Evolutionary conservation across 2,113 vertebrate genomes (phyloP).

Genomic region (Gasterosteus aculeatus): DNA sequence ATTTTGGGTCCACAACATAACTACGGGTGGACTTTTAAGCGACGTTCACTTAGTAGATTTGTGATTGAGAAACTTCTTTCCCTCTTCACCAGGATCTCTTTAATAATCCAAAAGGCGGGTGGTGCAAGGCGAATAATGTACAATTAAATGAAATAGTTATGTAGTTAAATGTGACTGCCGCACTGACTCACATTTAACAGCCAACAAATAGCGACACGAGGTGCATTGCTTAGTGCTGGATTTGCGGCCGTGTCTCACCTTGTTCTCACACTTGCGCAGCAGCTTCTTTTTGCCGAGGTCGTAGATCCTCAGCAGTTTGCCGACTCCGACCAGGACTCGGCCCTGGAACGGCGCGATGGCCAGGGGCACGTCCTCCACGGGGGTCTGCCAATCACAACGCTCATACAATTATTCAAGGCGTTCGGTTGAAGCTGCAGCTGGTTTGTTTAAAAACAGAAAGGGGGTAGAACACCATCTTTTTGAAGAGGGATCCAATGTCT

Average conservation of each 20-base stretch:
- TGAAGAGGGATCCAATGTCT: not conserved
- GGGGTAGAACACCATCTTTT: not conserved
- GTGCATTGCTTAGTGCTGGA: too few relatives aligned
- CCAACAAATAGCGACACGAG: not conserved
- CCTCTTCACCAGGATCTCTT: not conserved
- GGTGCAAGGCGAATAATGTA: too few relatives aligned
- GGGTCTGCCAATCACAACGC: slow-evolving; percentile 81
- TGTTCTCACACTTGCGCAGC: slow-evolving; percentile 97
- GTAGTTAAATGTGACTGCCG: not conserved
- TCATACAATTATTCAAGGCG: not conserved
- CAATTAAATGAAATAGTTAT: too few relatives aligned
- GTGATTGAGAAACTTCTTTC: too few relatives aligned
- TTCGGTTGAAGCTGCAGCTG: not conserved
- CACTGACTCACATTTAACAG: not conserved
- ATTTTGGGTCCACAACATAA: too few relatives aligned
- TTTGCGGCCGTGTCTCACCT: slow-evolving; percentile 78
- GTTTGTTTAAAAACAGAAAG: not conserved
- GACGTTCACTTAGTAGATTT: too few relatives aligned
- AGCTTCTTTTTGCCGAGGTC: slow-evolving; percentile 98
- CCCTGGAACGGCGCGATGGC: slow-evolving; percentile 97
- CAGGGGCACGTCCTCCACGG: slow-evolving; percentile 94
- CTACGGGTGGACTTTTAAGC: too few relatives aligned
- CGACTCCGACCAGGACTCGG: slow-evolving; percentile 91
- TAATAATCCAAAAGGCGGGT: not conserved
- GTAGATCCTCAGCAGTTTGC: slow-evolving; percentile 94